Base-by-base conservation (phyloP, 2,888 invertebrate species). In the Willowsia nigromaculata region DNA sequence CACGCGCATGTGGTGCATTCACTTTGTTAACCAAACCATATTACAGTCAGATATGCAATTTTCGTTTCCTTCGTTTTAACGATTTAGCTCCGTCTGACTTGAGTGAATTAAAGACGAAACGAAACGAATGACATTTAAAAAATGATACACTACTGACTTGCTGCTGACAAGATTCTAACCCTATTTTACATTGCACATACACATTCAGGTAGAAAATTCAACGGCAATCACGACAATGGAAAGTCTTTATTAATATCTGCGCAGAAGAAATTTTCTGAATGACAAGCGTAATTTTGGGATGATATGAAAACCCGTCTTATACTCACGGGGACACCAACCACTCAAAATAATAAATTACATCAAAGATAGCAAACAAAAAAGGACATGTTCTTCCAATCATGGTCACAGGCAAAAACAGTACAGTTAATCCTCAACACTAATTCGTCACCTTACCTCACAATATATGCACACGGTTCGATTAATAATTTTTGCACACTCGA, bases 301-400 rank as follows among this genome's bases (percentile, higher is more conserved):
- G 68, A 68, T 33, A 65, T 33, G 30, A 81, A 62, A 81, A 81
- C 81, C 43, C 81, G 81, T 81, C 81, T 62, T 81, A 37, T 81
- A 81, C 59, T 62, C 81, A 37, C 27, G 40, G n/a, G 43, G 81
- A 59, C 56, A 18, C 6, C 22, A 53, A 59, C 53, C 59, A 40
- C 33, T 50, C 53, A 80, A 30, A 59, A 56, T 50, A 53, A 78
- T 47, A 74, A 40, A 74, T 74, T 9, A 43, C 47, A 53, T 33
- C 0, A 18, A 59, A 37, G 15, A 40, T n/a, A 4, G 37, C 56
- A 25, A 40, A 62, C 81, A 81, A 62, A 81, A 62, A 81, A 81
- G 81, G 81, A 43, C 30, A 81, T 56, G 62, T 37, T 62, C 62
- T 81, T 81, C 81, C 81, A 81, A 81, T 81, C 53, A 81, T 81